Evolutionary conservation across 2,888 invertebrate genomes (phyloP).

Genomic region (Sinhomidia bicolor): DNA sequence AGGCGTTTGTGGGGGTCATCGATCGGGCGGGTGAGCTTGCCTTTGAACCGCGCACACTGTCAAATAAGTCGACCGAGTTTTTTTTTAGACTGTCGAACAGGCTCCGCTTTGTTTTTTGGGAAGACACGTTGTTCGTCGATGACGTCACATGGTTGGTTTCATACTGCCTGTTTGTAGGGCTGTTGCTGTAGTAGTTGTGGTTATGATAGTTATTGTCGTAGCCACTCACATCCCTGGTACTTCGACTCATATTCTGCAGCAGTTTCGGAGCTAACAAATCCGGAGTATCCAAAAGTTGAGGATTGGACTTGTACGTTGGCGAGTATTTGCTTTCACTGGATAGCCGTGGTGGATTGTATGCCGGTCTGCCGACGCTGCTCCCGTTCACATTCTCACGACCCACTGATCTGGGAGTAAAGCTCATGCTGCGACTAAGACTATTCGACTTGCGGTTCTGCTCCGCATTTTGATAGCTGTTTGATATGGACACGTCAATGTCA

Average conservation of each 20-base stretch:
- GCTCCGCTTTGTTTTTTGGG: constrained; percentile 73
- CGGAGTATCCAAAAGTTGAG: constrained; percentile 88
- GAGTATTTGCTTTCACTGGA: constrained; percentile 73
- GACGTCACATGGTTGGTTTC: constrained; percentile 22
- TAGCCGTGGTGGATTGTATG: constrained; percentile 65
- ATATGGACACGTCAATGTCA: constrained; percentile 80
- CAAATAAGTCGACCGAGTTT: constrained; percentile 79
- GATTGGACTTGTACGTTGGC: constrained; percentile 87
- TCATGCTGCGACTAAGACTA: constrained; percentile 79
- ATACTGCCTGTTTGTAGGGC: constrained; percentile 33
- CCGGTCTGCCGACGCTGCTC: constrained; percentile 24
- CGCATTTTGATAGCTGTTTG: constrained; percentile 76
- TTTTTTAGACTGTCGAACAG: constrained; percentile 79
- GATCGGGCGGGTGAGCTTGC: constrained; percentile 79
- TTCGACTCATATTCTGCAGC: constrained; percentile 91
- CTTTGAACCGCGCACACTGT: constrained; percentile 75
- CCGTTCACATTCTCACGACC: constrained; percentile 55
- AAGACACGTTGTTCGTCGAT: constrained; percentile 23
- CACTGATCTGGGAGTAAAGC: constrained; percentile 78
- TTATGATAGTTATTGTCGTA: constrained; percentile 43
- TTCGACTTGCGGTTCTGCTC: constrained; percentile 70
- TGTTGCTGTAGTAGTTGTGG: constrained; percentile 49
- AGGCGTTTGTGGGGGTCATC: constrained; percentile 78
- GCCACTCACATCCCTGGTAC: constrained; percentile 87
- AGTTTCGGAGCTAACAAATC: constrained; percentile 93